These are phyloP conservation scores for Coendou prehensilis DNA, from an alignment of 2,797 vertebrate genomes.

Conservation along the genomic window DNA sequence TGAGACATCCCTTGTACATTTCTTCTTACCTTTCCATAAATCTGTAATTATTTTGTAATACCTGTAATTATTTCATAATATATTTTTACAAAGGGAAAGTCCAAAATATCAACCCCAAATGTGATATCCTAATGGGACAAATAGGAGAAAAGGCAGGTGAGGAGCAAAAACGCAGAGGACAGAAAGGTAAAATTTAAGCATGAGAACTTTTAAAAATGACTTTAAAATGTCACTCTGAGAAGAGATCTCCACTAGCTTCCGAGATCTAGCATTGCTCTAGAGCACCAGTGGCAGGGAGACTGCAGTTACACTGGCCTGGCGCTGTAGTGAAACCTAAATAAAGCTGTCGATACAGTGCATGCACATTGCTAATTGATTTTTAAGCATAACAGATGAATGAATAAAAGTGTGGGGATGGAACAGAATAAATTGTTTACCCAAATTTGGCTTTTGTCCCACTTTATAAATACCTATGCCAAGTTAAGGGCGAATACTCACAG, in stretches of 20 bases:
- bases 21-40: neutral
- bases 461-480: conserved; percentile 83
- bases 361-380: conserved; percentile 79
- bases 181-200: conserved; percentile 23
- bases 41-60: conserved; percentile 21
- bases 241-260: neutral
- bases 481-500: conserved; percentile 78
- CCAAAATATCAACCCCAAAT: conserved; percentile 1
- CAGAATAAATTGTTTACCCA: conserved; percentile 80
- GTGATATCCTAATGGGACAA: neutral
- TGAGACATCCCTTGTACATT: neutral
- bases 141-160: neutral
- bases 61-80: neutral
- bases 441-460: conserved; percentile 79
- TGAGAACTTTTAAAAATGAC: neutral
- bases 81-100: neutral
- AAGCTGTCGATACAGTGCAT: conserved; percentile 74
- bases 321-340: conserved; percentile 78
- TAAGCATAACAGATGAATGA: conserved; percentile 80
- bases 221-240: neutral
- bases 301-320: conserved; percentile 20
- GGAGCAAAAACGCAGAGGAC: neutral
- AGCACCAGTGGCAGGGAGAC: neutral
- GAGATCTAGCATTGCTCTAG: neutral
- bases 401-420: conserved; percentile 63